Conservation (phyloP, 2,113 vertebrate species). For the Chamaea fasciata region DNA sequence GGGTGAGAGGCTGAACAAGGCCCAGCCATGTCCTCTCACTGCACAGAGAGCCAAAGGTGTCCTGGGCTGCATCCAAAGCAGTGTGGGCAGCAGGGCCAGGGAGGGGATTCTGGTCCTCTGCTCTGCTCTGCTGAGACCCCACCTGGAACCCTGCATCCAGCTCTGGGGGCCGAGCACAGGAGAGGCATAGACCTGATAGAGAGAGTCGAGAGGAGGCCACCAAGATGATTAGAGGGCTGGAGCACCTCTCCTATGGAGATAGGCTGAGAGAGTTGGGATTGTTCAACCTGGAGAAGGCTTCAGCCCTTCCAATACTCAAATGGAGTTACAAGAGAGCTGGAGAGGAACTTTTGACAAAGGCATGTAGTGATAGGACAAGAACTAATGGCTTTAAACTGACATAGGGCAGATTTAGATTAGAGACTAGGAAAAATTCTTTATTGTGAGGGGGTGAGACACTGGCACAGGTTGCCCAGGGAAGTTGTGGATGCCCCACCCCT, state of each 20-base stretch:
- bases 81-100: neutral
- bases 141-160: neutral
- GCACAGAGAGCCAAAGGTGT: neutral
- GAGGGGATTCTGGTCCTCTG: neutral
- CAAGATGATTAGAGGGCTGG: accelerated
- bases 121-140: neutral
- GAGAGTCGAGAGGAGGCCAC: neutral
- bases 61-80: neutral
- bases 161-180: neutral
- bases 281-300: neutral
- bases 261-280: neutral
- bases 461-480: neutral
- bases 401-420: neutral
- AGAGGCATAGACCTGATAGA: accelerated
- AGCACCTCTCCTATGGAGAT: neutral
- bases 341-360: neutral
- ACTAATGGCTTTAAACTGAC: neutral
- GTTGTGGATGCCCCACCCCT: neutral
- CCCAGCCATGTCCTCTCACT: accelerated
- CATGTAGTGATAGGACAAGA: neutral
- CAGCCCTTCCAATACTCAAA: neutral
- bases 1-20: neutral
- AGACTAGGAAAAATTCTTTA: neutral
- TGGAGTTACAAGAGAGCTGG: neutral
- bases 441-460: neutral